Conservation (phyloP, 2,797 vertebrate species). For the Chrysocyon brachyurus region DNA sequence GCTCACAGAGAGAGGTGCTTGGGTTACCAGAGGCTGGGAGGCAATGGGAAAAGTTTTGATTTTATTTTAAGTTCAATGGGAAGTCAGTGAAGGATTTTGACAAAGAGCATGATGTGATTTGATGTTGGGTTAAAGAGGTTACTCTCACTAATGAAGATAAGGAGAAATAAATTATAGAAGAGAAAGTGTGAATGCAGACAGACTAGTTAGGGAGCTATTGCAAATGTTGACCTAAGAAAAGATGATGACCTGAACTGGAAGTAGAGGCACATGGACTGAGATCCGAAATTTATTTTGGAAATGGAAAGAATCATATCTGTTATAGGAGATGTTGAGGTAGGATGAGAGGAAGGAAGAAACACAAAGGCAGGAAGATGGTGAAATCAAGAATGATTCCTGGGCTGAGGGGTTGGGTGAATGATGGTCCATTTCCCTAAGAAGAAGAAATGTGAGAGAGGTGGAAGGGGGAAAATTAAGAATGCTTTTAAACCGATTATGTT, state of each 20-base stretch:
- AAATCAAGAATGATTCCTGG: neutral
- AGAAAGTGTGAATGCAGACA: neutral
- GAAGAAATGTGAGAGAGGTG: neutral
- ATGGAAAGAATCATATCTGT: neutral
- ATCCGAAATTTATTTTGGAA: neutral
- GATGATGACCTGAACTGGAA: no score
- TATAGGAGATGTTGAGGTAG: neutral
- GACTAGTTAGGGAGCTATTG: neutral
- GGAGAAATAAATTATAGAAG: neutral
- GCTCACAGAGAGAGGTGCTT: accelerated
- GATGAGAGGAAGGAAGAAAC: neutral
- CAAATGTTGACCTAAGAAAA: neutral
- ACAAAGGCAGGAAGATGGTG: accelerated
- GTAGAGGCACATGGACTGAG: neutral
- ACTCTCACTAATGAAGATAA: neutral
- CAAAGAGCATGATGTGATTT: neutral
- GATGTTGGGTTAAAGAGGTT: neutral
- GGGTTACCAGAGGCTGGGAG: neutral
- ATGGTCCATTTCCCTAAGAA: neutral
- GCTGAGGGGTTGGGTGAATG: neutral
- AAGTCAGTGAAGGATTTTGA: neutral
- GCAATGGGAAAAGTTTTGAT: neutral
- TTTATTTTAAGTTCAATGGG: neutral
- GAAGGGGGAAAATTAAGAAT: neutral
- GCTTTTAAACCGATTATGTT: neutral